Percentiles rank a stretch among this genome's conserved stretches.
Conservation (phyloP, 2,888 invertebrate genomes). For the Eristalis pertinax region DNA sequence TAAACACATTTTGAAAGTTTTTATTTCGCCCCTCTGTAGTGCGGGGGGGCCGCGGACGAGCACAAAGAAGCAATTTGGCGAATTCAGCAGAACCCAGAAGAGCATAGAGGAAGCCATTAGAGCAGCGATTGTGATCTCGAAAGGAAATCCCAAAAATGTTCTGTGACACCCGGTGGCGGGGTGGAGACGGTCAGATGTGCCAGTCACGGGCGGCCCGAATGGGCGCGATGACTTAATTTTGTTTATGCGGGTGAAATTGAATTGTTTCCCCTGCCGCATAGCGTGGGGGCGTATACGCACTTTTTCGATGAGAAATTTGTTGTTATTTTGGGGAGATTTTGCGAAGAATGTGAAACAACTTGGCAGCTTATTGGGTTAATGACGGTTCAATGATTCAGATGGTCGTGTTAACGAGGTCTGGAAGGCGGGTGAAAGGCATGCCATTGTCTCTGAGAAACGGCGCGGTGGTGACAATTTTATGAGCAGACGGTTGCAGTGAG, state of each 20-base stretch:
- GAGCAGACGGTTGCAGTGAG: too few species aligned
- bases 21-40: neutral
- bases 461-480: too few species aligned
- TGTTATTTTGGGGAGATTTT: neutral
- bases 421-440: neutral
- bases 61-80: constrained; percentile 33
- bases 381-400: neutral
- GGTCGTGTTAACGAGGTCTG: neutral
- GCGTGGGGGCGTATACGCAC: neutral
- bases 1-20: constrained; percentile 45
- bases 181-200: neutral
- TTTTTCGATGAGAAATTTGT: neutral
- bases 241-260: neutral
- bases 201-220: neutral
- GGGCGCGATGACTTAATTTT: neutral
- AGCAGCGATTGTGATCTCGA: constrained; percentile 29
- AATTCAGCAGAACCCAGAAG: constrained; percentile 1
- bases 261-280: too few species aligned
- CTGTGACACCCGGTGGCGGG: constrained; percentile 8
- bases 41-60: neutral
- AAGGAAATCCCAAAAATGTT: constrained; percentile 26
- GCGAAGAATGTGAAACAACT: neutral
- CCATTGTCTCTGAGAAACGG: too few species aligned
- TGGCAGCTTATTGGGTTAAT: neutral
- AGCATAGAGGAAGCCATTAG: constrained; percentile 25